These are phyloP conservation scores for Laticauda laticaudata DNA, from an alignment of 2,113 vertebrate species.

Conservation along the genomic window DNA sequence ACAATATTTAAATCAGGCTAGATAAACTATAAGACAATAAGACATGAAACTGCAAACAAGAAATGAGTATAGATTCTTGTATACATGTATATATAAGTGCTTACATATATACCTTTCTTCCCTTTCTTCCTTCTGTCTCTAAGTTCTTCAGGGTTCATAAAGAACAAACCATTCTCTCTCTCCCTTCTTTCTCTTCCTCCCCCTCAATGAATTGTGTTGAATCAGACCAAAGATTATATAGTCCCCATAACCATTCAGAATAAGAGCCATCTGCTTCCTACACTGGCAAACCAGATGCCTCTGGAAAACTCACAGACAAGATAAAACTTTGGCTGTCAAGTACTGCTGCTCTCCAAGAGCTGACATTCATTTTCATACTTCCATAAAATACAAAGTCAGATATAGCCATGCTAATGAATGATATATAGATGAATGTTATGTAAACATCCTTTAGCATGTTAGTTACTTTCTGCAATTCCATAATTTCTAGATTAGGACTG, in stretches of 20 bases:
- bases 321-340: background rate
- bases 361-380: background rate
- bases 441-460: background rate
- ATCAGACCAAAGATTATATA: background rate
- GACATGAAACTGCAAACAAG: background rate
- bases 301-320: background rate
- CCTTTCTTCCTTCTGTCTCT: background rate
- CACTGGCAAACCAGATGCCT: background rate
- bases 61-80: background rate
- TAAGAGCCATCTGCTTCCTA: background rate
- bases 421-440: background rate
- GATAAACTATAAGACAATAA: background rate
- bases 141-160: background rate
- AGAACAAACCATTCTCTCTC: background rate
- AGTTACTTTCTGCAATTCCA: background rate
- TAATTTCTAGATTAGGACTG: background rate
- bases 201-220: background rate
- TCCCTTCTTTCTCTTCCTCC: background rate
- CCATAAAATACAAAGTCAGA: background rate
- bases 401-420: background rate
- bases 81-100: background rate
- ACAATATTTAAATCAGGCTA: background rate
- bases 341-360: background rate
- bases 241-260: background rate
- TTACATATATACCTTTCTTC: background rate